Base-by-base conservation (phyloP, 2,888 invertebrate genomes). In the Tenthredo amoena region DNA sequence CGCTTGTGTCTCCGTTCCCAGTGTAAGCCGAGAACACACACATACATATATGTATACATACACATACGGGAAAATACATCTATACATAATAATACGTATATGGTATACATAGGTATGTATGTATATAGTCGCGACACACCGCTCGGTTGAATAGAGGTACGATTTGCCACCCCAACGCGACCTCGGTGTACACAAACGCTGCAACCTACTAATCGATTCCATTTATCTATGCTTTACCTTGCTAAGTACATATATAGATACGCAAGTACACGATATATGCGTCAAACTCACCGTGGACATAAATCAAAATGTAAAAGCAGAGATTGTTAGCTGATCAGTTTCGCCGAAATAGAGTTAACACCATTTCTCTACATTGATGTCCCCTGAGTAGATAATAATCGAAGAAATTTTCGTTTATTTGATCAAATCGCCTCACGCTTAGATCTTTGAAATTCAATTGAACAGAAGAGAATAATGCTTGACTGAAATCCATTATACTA, bases 191-290 rank as follows among this genome's bases (percentile, higher is more conserved):
- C 68, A 83, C 83, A 65, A 71, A 83, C 68, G 82, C 21, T 58
- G 85, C 68, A 18, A 65, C 6, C 82, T 81, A 72, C 81, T 72
- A 82, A 79, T 85, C 85, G 50, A 85, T 85, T 85, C 85, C 82
- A 71, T 82, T 85, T 85, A 82, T 82, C 72, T 79, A 34, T 34
- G 81, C 68, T 43, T 83, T 40, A 68, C 65, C 68, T 62, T 21
- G 82, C 65, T 68, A 26, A 15, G 81, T 81, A 50, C 26, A 81
- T 62, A 81, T 79, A 12, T 26, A 37, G 15, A 10, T 37, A 37
- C 37, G 55, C 18, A 34, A 34, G 55, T 15, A 26, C 47, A 40
- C 31, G 43, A 34, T 68, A 68, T 68, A 34, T 74, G 37, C 26
- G 21, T 43, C 5, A 5, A 34, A 7, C 12, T 31, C 62, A 10